These are phyloP conservation scores for Holothuria scabra DNA, from an alignment of 53 echinoderm and acorn worm genomes.

Conservation along the genomic window DNA sequence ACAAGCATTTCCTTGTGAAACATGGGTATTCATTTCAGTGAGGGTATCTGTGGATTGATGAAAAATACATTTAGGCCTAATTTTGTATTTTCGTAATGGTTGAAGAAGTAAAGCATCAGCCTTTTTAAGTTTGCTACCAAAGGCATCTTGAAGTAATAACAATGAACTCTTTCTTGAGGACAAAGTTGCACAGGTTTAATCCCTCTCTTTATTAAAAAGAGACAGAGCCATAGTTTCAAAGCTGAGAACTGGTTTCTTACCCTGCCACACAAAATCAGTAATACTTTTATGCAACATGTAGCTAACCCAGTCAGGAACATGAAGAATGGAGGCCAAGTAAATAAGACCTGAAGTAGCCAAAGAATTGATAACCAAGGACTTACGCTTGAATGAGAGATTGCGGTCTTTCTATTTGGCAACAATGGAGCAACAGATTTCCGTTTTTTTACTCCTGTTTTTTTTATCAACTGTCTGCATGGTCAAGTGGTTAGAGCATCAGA, in stretches of 20 bases:
- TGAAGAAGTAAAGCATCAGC: background rate
- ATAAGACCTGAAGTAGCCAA: too few relatives aligned
- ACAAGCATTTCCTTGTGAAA: background rate
- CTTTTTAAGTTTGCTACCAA: background rate
- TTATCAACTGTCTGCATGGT: too few relatives aligned
- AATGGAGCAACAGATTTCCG: too few relatives aligned
- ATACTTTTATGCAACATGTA: too few relatives aligned
- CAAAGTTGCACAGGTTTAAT: background rate
- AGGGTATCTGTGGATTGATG: background rate
- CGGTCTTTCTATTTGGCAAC: too few relatives aligned
- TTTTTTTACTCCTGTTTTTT: too few relatives aligned
- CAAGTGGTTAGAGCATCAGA: too few relatives aligned
- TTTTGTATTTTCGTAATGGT: conserved; percentile 4
- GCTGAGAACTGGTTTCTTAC: background rate
- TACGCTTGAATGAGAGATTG: too few relatives aligned
- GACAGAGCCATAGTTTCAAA: background rate
- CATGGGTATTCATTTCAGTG: background rate
- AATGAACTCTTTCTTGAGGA: background rate
- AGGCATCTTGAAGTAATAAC: background rate
- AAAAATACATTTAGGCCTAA: conserved; percentile 5
- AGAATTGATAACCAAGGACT: too few relatives aligned
- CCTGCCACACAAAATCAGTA: background rate
- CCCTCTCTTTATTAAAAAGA: background rate
- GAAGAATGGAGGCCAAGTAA: too few relatives aligned
- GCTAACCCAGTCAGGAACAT: too few relatives aligned